Percentiles rank a stretch among this genome's conserved stretches.
phyloP scores from a whole-genome alignment of 2,797 vertebrate genomes.

The Mormyrus proboscirostris region DNA sequence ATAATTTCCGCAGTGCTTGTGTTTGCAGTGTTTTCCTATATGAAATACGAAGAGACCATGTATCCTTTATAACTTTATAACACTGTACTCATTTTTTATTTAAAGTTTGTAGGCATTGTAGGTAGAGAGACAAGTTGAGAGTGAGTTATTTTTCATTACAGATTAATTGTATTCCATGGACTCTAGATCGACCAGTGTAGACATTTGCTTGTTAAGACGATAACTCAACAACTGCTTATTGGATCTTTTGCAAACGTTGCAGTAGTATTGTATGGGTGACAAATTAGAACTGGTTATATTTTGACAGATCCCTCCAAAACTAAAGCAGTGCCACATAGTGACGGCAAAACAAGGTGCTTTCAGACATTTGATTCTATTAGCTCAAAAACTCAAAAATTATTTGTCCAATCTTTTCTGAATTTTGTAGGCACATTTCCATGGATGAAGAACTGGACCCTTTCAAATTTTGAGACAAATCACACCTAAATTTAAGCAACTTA shows the following conservation, averaged over 20 bases:
- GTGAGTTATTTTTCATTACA: neutral
- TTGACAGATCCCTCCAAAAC: neutral
- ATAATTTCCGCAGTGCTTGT: neutral
- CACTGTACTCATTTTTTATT: neutral
- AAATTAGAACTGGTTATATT: neutral
- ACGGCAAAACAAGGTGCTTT: neutral
- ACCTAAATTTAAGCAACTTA: too few relatives aligned
- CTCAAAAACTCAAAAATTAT: neutral
- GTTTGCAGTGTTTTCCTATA: slow-evolving; percentile 15
- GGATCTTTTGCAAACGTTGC: neutral
- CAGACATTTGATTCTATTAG: neutral
- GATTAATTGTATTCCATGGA: neutral
- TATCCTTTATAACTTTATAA: slow-evolving; percentile 17
- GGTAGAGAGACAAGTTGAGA: neutral
- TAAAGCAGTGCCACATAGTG: neutral
- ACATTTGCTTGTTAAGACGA: neutral
- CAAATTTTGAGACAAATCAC: too few relatives aligned
- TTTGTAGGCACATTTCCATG: neutral
- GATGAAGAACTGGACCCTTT: neutral
- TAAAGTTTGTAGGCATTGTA: slow-evolving; percentile 23
- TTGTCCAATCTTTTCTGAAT: neutral
- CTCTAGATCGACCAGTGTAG: neutral
- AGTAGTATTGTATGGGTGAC: neutral
- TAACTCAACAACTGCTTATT: neutral
- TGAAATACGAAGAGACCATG: slow-evolving; percentile 4